Evolutionary conservation across 2,888 invertebrate species (phyloP).

Genomic region (Apotomis capreana): DNA sequence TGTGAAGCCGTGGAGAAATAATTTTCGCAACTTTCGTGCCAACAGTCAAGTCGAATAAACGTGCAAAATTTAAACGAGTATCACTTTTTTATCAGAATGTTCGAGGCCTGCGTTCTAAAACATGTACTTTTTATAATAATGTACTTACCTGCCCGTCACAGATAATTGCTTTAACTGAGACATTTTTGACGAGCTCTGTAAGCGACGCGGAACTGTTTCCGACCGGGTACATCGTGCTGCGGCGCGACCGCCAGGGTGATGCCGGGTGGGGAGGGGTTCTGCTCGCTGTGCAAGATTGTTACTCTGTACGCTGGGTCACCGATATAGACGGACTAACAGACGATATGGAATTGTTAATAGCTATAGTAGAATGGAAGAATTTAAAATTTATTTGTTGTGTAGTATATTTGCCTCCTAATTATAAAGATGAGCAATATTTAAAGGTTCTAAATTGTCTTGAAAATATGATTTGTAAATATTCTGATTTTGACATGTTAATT

Average conservation of each 20-base stretch:
- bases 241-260: neutral
- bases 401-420: constrained; percentile 29
- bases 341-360: constrained; percentile 1
- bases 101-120: too few relatives aligned
- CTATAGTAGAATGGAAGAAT: constrained; percentile 1
- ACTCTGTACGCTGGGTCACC: neutral
- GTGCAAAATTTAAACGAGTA: too few relatives aligned
- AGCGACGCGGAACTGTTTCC: constrained; percentile 1
- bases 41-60: too few relatives aligned
- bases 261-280: constrained; percentile 1
- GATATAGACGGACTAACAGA: constrained; percentile 8
- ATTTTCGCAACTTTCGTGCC: too few relatives aligned
- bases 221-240: neutral
- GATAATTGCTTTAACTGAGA: neutral
- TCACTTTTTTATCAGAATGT: too few relatives aligned
- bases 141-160: neutral
- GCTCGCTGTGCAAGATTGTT: neutral
- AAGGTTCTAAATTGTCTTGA: constrained; percentile 19
- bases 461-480: constrained; percentile 20
- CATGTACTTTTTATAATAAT: neutral
- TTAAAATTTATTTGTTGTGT: constrained; percentile 24
- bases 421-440: constrained; percentile 24
- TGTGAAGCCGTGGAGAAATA: too few relatives aligned
- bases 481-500: constrained; percentile 4
- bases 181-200: constrained; percentile 1